Evolutionary conservation across 2,797 vertebrate species (phyloP).

Genomic region (Setipinna tenuifilis): DNA sequence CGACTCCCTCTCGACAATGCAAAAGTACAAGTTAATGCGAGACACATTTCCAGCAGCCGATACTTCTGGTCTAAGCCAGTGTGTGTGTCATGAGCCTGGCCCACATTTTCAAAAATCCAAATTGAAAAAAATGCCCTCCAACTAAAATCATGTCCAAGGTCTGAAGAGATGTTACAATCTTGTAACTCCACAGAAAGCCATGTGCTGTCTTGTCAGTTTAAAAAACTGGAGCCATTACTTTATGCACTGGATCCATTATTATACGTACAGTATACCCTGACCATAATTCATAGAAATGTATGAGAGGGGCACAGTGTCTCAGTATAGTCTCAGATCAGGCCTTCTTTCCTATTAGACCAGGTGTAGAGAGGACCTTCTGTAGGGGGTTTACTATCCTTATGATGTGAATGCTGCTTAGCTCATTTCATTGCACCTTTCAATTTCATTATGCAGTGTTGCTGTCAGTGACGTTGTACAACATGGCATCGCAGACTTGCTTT

Average conservation of each 20-base stretch:
- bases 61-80: not conserved
- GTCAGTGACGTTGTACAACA: not conserved
- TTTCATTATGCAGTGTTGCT: not conserved
- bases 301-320: not conserved
- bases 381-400: not conserved
- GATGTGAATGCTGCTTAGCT: not conserved
- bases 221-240: not conserved
- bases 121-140: not conserved
- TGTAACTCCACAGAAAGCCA: not conserved
- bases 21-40: not conserved
- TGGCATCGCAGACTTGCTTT: not conserved
- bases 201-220: too few relatives aligned
- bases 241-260: not conserved
- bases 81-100: not conserved
- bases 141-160: not conserved
- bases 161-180: not conserved
- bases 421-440: too few relatives aligned
- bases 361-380: not conserved
- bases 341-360: too few relatives aligned
- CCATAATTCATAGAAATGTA: not conserved
- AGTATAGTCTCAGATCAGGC: not conserved
- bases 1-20: not conserved
- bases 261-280: too few relatives aligned
- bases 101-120: not conserved
- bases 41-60: not conserved